A percentile compares a stretch with the other conserved stretches of the same genome.
phyloP scores from a whole-genome alignment of 2,888 invertebrate species.

The Ormyrus pomaceus region DNA sequence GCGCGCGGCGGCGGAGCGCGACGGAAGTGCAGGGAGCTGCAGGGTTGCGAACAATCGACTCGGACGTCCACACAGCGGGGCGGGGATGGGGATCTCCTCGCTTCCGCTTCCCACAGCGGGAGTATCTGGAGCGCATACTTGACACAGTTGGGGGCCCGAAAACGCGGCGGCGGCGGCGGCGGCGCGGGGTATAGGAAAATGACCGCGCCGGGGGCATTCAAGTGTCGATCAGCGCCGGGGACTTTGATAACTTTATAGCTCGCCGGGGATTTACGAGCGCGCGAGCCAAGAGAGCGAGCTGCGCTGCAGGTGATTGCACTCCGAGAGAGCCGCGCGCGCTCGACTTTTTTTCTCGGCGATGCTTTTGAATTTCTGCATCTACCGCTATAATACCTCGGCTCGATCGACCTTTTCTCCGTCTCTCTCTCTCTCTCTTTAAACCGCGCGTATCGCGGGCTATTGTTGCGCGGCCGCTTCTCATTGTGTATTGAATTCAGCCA shows the following conservation, averaged over 20 bases:
- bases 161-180: background rate
- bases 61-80: background rate
- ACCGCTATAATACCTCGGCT: too few species aligned
- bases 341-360: background rate
- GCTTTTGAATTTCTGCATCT: too few species aligned
- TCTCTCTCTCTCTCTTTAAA: background rate
- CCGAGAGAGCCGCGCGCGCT: background rate
- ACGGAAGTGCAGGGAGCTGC: constrained; percentile 24
- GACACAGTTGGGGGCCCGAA: constrained; percentile 20
- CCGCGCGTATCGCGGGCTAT: background rate
- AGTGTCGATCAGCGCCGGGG: constrained; percentile 41
- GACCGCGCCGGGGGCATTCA: constrained; percentile 22
- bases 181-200: background rate
- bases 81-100: too few species aligned
- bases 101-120: constrained; percentile 42
- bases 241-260: constrained; percentile 47
- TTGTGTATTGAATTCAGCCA: constrained; percentile 20
- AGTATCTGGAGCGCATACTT: constrained; percentile 39
- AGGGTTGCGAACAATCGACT: constrained; percentile 28
- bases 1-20: constrained; percentile 11
- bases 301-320: constrained; percentile 30
- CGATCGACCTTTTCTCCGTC: background rate
- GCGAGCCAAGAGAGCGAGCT: too few species aligned
- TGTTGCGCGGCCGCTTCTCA: constrained; percentile 11
- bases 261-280: constrained; percentile 30